A percentile compares a stretch with the other conserved stretches of the same genome.
Evolutionary conservation across 2,888 invertebrate species (phyloP).

Genomic region (Deilephila porcellus): DNA sequence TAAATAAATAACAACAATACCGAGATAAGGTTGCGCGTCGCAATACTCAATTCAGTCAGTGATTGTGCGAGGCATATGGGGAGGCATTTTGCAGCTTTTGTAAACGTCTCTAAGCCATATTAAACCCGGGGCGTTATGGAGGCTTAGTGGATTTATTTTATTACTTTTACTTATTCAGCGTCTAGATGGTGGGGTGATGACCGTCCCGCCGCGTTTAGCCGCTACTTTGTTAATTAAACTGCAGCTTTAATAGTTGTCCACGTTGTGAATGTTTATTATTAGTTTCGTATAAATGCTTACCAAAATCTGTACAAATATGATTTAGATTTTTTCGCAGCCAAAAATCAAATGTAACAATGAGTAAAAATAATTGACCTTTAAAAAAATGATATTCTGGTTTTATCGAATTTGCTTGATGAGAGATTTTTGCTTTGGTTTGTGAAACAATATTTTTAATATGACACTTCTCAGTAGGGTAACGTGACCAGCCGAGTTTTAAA

Average conservation of each 20-base stretch:
- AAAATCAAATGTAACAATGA: too few relatives aligned
- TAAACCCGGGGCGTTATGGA: conserved; percentile 65
- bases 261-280: conserved; percentile 39
- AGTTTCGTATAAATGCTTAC: neutral
- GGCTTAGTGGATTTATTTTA: conserved; percentile 77
- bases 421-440: too few relatives aligned
- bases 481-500: neutral
- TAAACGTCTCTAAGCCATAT: conserved; percentile 68
- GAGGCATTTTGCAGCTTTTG: conserved; percentile 62
- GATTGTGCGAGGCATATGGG: conserved; percentile 48
- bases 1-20: neutral
- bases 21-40: neutral
- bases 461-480: too few relatives aligned
- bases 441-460: too few relatives aligned
- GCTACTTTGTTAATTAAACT: conserved; percentile 71
- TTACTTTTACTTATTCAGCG: conserved; percentile 74
- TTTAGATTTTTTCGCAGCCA: too few relatives aligned
- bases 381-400: too few relatives aligned
- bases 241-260: conserved; percentile 50
- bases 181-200: conserved; percentile 61
- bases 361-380: too few relatives aligned
- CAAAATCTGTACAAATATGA: neutral
- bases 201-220: conserved; percentile 56
- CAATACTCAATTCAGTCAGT: conserved; percentile 13
- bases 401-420: too few relatives aligned